Percentiles rank a stretch among this genome's conserved stretches.
These are phyloP conservation scores for Nephrocerus scutellatus DNA, from an alignment of 2,888 invertebrate species.

Conservation along the genomic window DNA sequence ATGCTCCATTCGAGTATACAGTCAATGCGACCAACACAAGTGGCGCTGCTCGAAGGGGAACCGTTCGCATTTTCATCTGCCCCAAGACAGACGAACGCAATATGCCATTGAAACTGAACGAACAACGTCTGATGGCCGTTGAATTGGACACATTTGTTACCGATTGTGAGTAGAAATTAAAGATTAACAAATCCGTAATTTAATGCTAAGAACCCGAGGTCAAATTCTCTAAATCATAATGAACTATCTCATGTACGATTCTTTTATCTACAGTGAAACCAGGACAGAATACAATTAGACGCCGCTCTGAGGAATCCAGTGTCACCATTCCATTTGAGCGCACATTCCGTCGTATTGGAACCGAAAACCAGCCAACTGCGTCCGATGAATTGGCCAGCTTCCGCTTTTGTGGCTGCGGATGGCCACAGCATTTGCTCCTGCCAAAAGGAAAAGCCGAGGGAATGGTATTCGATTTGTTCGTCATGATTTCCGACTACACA, in stretches of 20 bases:
- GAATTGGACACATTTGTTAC: conserved; percentile 63
- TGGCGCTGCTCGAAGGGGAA: conserved; percentile 50
- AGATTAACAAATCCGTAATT: neutral
- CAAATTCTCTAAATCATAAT: neutral
- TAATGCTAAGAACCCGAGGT: neutral
- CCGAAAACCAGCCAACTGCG: conserved; percentile 48
- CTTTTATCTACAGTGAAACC: conserved; percentile 59
- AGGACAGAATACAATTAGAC: conserved; percentile 60
- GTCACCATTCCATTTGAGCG: conserved; percentile 77
- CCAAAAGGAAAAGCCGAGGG: conserved; percentile 66
- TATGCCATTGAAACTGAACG: conserved; percentile 51
- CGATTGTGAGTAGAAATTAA: conserved; percentile 50
- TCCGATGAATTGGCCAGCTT: conserved; percentile 51
- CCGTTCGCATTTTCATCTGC: conserved; percentile 61
- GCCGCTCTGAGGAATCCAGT: conserved; percentile 62
- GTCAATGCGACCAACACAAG: conserved; percentile 55
- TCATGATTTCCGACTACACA: conserved; percentile 68
- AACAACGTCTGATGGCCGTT: conserved; percentile 57
- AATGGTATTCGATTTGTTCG: conserved; percentile 62
- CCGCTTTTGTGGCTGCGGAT: conserved; percentile 83
- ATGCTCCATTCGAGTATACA: conserved; percentile 61
- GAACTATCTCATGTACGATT: neutral
- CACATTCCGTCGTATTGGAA: conserved; percentile 66
- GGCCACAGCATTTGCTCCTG: conserved; percentile 76
- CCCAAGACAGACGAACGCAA: conserved; percentile 61